Conservation (phyloP, 2,888 invertebrate genomes). For the Desoria tigrina region DNA sequence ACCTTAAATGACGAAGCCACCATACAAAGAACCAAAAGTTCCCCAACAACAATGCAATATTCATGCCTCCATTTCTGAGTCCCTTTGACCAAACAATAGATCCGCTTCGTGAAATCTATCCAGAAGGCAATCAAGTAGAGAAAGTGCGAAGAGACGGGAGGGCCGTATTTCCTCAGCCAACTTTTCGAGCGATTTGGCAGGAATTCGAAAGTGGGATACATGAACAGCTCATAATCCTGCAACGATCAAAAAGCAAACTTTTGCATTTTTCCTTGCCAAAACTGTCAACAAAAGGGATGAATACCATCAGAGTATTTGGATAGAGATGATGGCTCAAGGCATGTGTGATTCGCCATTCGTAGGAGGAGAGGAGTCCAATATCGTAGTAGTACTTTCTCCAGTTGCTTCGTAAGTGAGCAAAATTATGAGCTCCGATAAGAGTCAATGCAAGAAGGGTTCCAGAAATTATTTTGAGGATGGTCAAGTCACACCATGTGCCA, state of each 20-base stretch:
- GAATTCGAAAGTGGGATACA: slow-evolving; percentile 66
- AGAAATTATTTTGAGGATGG: slow-evolving; percentile 23
- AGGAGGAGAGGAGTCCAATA: slow-evolving; percentile 49
- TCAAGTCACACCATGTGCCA: slow-evolving; percentile 27
- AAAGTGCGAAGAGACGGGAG: slow-evolving; percentile 60
- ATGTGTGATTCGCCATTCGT: slow-evolving; percentile 54
- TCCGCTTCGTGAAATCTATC: slow-evolving; percentile 26
- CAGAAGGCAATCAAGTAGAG: slow-evolving; percentile 32
- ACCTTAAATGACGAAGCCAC: slow-evolving; percentile 32
- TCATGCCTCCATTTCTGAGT: slow-evolving; percentile 29
- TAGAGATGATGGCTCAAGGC: slow-evolving; percentile 54
- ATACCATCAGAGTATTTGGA: slow-evolving; percentile 54
- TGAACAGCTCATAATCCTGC: slow-evolving; percentile 51
- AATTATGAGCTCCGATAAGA: slow-evolving; percentile 53
- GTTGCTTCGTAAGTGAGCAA: slow-evolving; percentile 54
- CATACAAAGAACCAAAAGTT: slow-evolving; percentile 30
- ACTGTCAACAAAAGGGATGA: no score
- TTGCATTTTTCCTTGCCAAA: not conserved
- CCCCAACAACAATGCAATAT: slow-evolving; percentile 35
- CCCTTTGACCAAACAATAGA: slow-evolving; percentile 25
- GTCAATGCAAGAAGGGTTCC: slow-evolving; percentile 46
- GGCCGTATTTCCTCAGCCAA: slow-evolving; percentile 55
- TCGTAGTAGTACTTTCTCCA: slow-evolving; percentile 54
- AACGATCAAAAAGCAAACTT: no score
- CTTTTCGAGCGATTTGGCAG: slow-evolving; percentile 32